Percentiles rank a stretch among this genome's conserved stretches.
These are phyloP conservation scores for Phrynocephalus versicolor DNA, from an alignment of 2,113 vertebrate species.

Conservation along the genomic window DNA sequence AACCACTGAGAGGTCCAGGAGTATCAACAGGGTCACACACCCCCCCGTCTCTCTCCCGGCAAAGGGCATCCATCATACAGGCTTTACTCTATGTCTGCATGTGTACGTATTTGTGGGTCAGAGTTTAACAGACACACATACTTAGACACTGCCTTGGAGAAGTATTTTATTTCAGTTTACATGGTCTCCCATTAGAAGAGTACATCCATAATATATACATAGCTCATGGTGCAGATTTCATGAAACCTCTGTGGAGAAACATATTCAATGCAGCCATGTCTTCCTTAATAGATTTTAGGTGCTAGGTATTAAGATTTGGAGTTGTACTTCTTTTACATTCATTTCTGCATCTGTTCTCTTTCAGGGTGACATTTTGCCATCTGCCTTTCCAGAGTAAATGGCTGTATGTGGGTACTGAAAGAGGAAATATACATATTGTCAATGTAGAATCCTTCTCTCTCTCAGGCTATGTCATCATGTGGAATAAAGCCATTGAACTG, in stretches of 20 bases:
- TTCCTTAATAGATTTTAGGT: not conserved
- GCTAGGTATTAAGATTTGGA: not conserved
- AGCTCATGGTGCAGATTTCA: not conserved
- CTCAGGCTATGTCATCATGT: conserved; percentile 99
- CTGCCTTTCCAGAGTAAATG: conserved; percentile 99
- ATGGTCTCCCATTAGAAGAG: not conserved
- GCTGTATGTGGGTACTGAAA: conserved; percentile 96
- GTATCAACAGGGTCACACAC: too few relatives aligned
- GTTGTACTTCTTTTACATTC: conserved; percentile 4
- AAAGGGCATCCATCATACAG: too few relatives aligned
- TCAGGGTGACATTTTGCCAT: conserved; percentile 98
- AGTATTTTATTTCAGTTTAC: not conserved
- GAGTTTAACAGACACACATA: not conserved
- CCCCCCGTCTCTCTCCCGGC: too few relatives aligned
- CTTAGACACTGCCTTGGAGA: not conserved
- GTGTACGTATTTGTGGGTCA: not conserved
- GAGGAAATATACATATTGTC: conserved; percentile 98
- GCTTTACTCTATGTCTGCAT: not conserved
- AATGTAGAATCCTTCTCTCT: conserved; percentile 99
- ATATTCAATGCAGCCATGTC: not conserved
- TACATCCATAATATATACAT: not conserved
- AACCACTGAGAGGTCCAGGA: too few relatives aligned
- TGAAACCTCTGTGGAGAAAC: not conserved
- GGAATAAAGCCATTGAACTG: conserved; percentile 99
- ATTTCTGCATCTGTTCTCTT: conserved; percentile 64